Evolutionary conservation across 2,797 vertebrate genomes (phyloP).

Genomic region (Fistularia tabacaria): DNA sequence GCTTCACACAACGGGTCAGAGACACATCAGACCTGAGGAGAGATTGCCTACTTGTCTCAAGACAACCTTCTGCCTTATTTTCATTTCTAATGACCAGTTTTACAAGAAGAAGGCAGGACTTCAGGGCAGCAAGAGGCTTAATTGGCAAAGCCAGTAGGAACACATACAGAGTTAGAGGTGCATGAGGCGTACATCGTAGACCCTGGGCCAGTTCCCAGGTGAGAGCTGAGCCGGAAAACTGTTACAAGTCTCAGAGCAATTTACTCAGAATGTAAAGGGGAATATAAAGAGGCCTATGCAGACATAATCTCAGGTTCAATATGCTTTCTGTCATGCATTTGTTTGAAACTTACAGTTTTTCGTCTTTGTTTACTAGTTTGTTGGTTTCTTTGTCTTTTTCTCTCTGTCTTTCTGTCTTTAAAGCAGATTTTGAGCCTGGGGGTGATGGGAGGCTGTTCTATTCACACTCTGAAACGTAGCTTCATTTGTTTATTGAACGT

Average conservation of each 20-base stretch:
- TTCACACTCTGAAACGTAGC: no score
- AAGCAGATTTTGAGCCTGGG: no score
- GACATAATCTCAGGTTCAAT: conserved; percentile 30
- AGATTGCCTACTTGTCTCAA: conserved; percentile 17
- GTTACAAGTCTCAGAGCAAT: conserved; percentile 78
- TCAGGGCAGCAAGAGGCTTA: conserved; percentile 64
- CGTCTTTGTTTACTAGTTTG: conserved; percentile 2
- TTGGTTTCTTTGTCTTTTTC: not conserved
- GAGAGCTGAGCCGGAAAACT: conserved; percentile 64
- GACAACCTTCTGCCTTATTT: conserved; percentile 63
- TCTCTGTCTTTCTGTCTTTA: no score
- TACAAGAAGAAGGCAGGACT: conserved; percentile 48
- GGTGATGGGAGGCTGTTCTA: no score
- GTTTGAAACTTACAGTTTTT: conserved; percentile 18
- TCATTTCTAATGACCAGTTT: conserved; percentile 61
- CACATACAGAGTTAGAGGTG: conserved; percentile 68
- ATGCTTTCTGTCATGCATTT: conserved; percentile 63
- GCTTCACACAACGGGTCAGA: conserved; percentile 23
- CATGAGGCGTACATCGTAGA: conserved; percentile 69
- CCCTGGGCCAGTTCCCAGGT: conserved; percentile 71
- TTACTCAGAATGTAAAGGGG: conserved; percentile 65
- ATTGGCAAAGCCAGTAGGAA: conserved; percentile 75
- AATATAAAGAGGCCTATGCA: conserved; percentile 47
- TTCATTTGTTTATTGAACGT: no score
- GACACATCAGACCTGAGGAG: conserved; percentile 26